A percentile compares a stretch with the other conserved stretches of the same genome.
Evolutionary conservation across 2,888 invertebrate genomes (phyloP).

Genomic region (Epistrophe eligans): DNA sequence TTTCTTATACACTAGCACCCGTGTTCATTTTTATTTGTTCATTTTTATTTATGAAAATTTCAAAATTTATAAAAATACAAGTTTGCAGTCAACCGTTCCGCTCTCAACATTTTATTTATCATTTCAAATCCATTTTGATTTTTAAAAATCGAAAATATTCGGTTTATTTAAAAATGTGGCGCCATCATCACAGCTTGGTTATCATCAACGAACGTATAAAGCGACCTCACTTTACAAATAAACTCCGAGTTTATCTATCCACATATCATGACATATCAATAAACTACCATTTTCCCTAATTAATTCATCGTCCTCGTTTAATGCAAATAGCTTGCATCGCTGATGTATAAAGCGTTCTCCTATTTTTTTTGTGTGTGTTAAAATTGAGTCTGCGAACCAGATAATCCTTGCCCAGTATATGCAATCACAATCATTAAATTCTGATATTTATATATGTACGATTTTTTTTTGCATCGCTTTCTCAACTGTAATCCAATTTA

Average conservation of each 20-base stretch:
- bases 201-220: not conserved
- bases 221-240: not conserved
- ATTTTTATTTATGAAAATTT: too few relatives aligned
- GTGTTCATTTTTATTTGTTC: too few relatives aligned
- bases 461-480: slow-evolving; percentile 37
- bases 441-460: slow-evolving; percentile 52
- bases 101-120: too few relatives aligned
- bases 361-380: not conserved
- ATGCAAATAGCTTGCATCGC: not conserved
- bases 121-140: too few relatives aligned
- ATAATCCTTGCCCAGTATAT: slow-evolving; percentile 36
- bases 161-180: not conserved
- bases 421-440: slow-evolving; percentile 48
- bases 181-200: not conserved
- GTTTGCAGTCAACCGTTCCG: too few relatives aligned
- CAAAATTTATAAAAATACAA: too few relatives aligned
- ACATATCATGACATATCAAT: slow-evolving; percentile 3
- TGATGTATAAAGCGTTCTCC: slow-evolving; percentile 18
- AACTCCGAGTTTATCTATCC: not conserved
- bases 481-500: slow-evolving; percentile 63
- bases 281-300: slow-evolving; percentile 13
- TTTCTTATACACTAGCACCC: too few relatives aligned
- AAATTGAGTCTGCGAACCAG: slow-evolving; percentile 24
- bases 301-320: slow-evolving; percentile 19
- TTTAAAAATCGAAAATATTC: too few relatives aligned